Evolutionary conservation across 1,140 invertebrate genomes (phyloP).

Genomic region (Pachypsylla venusta): DNA sequence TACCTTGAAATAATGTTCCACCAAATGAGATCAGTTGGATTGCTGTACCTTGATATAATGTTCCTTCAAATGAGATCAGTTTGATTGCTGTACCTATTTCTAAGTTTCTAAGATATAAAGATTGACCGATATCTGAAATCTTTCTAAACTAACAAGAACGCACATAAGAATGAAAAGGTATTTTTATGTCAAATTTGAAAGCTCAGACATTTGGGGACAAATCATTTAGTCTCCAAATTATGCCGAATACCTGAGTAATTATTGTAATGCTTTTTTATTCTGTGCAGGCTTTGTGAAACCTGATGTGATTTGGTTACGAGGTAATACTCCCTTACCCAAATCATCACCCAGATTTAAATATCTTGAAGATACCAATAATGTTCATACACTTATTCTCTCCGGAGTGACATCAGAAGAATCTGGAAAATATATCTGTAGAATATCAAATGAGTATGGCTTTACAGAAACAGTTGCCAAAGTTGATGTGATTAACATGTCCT

Average conservation of each 20-base stretch:
- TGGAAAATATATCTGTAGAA: constrained; percentile 74
- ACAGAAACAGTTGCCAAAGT: constrained; percentile 53
- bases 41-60: too few species aligned
- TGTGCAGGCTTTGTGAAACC: constrained; percentile 34
- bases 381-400: constrained; percentile 72
- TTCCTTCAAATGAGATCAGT: too few species aligned
- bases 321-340: constrained; percentile 39
- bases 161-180: too few species aligned
- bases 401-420: constrained; percentile 65
- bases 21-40: too few species aligned
- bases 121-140: too few species aligned
- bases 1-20: too few species aligned
- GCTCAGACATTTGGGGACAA: neutral
- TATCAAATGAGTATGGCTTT: constrained; percentile 58
- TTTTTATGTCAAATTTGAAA: too few species aligned
- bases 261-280: constrained; percentile 12
- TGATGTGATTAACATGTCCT: constrained; percentile 39
- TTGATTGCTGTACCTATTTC: too few species aligned
- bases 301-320: constrained; percentile 56
- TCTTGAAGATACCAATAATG: constrained; percentile 56
- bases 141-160: too few species aligned
- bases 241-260: neutral
- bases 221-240: neutral
- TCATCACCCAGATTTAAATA: constrained; percentile 41
- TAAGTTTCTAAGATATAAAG: too few species aligned